phyloP scores from a whole-genome alignment of 2,797 vertebrate species.

The Pteronotus mesoamericanus region DNA sequence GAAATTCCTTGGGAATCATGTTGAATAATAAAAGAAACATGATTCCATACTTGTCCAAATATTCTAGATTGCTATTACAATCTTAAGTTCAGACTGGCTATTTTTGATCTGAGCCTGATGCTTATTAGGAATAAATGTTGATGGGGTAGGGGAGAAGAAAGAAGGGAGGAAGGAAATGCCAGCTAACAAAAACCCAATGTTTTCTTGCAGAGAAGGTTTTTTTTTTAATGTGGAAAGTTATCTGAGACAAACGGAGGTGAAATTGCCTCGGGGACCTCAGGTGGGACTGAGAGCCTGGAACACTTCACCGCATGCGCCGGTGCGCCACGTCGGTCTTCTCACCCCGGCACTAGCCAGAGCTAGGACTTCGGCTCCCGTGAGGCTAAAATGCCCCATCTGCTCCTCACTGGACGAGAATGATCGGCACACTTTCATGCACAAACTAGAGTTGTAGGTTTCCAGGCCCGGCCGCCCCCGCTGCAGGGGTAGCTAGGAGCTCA shows the following conservation, averaged over 20 bases:
- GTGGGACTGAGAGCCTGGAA: background rate
- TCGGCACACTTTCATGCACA: background rate
- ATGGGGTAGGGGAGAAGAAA: background rate
- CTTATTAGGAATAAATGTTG: background rate
- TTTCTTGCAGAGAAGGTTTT: background rate
- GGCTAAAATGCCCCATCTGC: conserved; percentile 3
- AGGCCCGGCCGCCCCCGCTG: background rate
- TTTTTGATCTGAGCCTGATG: background rate
- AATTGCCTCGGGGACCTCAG: conserved; percentile 3
- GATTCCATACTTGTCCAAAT: background rate
- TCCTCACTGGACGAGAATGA: background rate
- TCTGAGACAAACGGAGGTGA: conserved; percentile 34
- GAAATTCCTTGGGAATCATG: background rate
- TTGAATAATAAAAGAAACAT: background rate
- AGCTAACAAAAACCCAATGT: background rate
- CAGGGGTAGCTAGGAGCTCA: background rate
- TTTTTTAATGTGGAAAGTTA: background rate
- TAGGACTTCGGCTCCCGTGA: background rate
- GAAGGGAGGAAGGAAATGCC: background rate
- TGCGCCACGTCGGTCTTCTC: background rate
- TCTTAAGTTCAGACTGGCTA: background rate
- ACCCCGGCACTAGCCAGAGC: background rate
- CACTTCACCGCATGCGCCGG: background rate
- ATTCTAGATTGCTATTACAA: background rate
- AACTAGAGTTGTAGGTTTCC: background rate